Evolutionary conservation across 2,113 vertebrate genomes (phyloP).

Genomic region (Tretioscincus oriximinensis): DNA sequence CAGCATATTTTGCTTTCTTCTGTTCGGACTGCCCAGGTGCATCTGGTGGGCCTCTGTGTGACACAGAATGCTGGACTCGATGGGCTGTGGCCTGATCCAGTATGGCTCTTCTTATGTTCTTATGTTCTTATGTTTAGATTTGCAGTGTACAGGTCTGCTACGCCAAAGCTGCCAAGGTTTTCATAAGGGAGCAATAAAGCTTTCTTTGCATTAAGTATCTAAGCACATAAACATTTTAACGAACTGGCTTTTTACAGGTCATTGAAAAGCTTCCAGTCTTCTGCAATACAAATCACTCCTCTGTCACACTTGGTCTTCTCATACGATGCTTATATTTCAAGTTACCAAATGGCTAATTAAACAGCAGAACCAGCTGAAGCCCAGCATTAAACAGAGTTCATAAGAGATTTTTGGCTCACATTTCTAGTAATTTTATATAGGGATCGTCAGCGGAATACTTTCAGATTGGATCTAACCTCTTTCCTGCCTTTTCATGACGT

Average conservation of each 20-base stretch:
- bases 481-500: not conserved
- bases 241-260: slow-evolving; percentile 80
- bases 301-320: slow-evolving; percentile 32
- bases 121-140: slow-evolving; percentile 51
- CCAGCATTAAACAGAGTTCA: slow-evolving; percentile 21
- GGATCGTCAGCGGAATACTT: not conserved
- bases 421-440: not conserved
- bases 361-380: slow-evolving; percentile 21
- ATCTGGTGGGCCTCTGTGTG: no score
- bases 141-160: slow-evolving; percentile 53
- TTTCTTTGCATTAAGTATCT: slow-evolving; percentile 78
- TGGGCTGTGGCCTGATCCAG: no score
- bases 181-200: slow-evolving; percentile 72
- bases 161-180: slow-evolving; percentile 65
- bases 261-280: slow-evolving; percentile 71
- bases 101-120: not conserved
- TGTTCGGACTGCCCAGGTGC: no score
- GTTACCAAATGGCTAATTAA: slow-evolving; percentile 53
- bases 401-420: not conserved
- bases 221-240: slow-evolving; percentile 83
- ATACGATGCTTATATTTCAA: slow-evolving; percentile 45
- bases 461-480: not conserved
- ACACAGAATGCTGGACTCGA: no score
- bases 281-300: slow-evolving; percentile 71
- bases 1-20: no score